phyloP scores from a whole-genome alignment of 2,797 vertebrate genomes.

The Chelidonichthys spinosus region DNA sequence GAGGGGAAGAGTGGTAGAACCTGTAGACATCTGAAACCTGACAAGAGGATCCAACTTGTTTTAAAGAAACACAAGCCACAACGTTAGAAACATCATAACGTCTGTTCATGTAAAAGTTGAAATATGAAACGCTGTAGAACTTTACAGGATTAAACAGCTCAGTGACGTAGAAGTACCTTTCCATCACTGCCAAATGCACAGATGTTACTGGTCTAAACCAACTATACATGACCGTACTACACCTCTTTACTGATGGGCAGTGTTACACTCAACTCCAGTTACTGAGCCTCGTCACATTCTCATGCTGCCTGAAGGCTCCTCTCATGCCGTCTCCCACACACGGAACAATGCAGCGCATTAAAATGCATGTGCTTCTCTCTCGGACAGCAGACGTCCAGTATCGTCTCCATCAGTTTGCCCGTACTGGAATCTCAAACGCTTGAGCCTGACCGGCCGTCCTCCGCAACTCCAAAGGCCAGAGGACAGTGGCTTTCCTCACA shows the following conservation, averaged over 20 bases:
- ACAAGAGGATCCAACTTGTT: background rate
- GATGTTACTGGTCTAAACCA: background rate
- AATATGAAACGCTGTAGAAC: background rate
- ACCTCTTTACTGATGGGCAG: constrained; percentile 17
- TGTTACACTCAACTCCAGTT: constrained; percentile 36
- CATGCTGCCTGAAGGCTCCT: constrained; percentile 62
- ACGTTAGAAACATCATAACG: background rate
- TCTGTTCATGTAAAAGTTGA: background rate
- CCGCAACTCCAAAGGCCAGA: constrained; percentile 69
- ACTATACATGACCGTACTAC: constrained; percentile 18
- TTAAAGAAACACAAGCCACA: background rate
- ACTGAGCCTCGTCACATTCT: constrained; percentile 59
- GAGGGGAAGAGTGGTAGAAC: background rate
- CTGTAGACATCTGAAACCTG: background rate
- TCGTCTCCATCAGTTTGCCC: constrained; percentile 71
- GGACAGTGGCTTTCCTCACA: constrained; percentile 83
- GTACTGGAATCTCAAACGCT: constrained; percentile 81
- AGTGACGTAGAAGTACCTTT: background rate
- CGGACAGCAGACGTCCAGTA: constrained; percentile 74
- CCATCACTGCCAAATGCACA: background rate
- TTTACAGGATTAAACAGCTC: background rate
- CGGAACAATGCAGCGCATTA: constrained; percentile 77
- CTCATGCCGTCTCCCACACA: constrained; percentile 78
- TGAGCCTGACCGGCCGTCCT: constrained; percentile 54
- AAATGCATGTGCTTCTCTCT: constrained; percentile 80